phyloP scores from a whole-genome alignment of 64 coral and sea anemone genomes.

The Pocillopora verrucosa region DNA sequence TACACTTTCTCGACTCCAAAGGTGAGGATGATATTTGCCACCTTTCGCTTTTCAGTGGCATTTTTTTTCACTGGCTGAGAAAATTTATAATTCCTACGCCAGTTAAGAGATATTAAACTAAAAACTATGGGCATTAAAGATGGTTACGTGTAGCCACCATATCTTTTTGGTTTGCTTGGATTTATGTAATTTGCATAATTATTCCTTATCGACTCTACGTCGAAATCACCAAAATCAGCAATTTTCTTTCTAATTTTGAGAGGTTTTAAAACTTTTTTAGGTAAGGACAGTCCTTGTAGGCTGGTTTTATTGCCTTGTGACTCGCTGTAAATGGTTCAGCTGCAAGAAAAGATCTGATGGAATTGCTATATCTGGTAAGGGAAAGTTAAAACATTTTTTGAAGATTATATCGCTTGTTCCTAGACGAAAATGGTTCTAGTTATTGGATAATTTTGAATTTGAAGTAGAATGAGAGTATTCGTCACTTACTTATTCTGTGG shows the following conservation, averaged over 20 bases:
- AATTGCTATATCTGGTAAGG: neutral
- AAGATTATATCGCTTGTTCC: too few species aligned
- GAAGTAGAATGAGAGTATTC: neutral
- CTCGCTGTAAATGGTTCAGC: neutral
- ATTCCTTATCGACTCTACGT: too few species aligned
- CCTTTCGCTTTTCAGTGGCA: neutral
- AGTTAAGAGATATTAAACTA: too few species aligned
- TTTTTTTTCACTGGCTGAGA: too few species aligned
- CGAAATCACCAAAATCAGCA: too few species aligned
- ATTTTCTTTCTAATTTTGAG: too few species aligned
- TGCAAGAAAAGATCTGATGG: neutral
- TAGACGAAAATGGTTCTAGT: too few species aligned
- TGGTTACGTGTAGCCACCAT: too few species aligned
- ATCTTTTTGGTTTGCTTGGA: too few species aligned
- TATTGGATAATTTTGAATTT: neutral
- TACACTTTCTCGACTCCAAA: constrained; percentile 30
- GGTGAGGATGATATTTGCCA: neutral
- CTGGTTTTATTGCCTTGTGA: neutral
- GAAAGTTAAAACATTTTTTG: neutral
- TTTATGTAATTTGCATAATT: too few species aligned
- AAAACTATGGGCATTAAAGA: too few species aligned
- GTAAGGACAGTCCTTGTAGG: neutral
- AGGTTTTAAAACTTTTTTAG: neutral
- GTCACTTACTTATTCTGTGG: neutral
- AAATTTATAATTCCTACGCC: too few species aligned